Conservation (phyloP, 2,888 invertebrate genomes). For the Drosophila eohydei region DNA sequence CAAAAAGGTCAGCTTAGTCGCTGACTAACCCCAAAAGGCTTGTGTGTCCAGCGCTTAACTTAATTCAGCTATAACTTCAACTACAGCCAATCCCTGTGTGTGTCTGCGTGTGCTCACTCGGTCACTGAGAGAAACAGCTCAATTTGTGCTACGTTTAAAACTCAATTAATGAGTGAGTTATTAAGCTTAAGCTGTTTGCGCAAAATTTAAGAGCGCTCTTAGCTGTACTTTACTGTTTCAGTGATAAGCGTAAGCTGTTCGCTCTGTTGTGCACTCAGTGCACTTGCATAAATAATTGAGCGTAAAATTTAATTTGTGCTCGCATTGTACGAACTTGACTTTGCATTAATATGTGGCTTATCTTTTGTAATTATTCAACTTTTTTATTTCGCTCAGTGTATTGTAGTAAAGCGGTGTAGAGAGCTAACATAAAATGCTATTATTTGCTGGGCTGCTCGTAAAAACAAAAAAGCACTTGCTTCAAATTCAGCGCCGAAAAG, state of each 20-base stretch:
- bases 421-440: conserved; percentile 52
- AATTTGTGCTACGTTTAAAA: conserved; percentile 13
- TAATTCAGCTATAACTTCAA: conserved; percentile 38
- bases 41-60: conserved; percentile 24
- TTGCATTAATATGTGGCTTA: too few relatives aligned
- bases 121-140: conserved; percentile 36
- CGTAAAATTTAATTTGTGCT: background rate
- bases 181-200: conserved; percentile 8
- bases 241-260: background rate
- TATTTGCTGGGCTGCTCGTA: conserved; percentile 64
- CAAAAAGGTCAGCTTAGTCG: conserved; percentile 49
- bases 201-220: conserved; percentile 5
- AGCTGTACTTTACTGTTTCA: conserved; percentile 3
- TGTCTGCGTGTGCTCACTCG: background rate
- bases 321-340: background rate
- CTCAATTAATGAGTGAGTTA: conserved; percentile 14
- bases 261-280: conserved; percentile 2
- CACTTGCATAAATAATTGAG: conserved; percentile 1
- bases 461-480: conserved; percentile 59
- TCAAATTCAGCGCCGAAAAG: conserved; percentile 40
- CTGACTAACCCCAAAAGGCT: conserved; percentile 25
- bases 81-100: background rate
- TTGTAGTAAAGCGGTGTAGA: conserved; percentile 42
- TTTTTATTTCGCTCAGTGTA: conserved; percentile 39
- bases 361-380: too few relatives aligned